Conservation (phyloP, 2,113 vertebrate species). For the Dascyllus trimaculatus region DNA sequence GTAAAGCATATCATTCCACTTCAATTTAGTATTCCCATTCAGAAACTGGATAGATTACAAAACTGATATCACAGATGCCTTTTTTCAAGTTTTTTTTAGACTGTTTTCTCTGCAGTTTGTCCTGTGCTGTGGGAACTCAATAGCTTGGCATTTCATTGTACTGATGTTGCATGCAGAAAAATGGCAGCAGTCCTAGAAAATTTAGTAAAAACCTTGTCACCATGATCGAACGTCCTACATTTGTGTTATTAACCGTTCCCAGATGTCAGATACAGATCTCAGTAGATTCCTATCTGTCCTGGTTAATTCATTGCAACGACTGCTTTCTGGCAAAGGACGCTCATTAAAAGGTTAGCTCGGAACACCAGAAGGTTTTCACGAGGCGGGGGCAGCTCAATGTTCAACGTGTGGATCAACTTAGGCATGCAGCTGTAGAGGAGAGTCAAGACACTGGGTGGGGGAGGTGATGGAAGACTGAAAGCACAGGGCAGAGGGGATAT, state of each 20-base stretch:
- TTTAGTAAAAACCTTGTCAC: no score
- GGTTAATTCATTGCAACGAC: slow-evolving; percentile 7
- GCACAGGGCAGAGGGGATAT: slow-evolving; percentile 17
- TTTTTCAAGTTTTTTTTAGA: neutral
- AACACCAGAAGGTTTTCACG: neutral
- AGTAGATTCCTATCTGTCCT: neutral
- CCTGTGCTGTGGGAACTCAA: no score
- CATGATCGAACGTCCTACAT: neutral
- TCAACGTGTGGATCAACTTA: slow-evolving; percentile 22
- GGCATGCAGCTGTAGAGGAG: slow-evolving; percentile 47
- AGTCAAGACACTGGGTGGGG: slow-evolving; percentile 30
- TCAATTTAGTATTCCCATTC: no score
- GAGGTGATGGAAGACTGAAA: slow-evolving; percentile 16
- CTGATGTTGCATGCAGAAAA: neutral
- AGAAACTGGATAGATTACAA: no score
- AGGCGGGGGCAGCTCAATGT: neutral
- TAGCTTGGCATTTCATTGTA: neutral
- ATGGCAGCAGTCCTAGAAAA: no score
- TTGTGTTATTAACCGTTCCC: neutral
- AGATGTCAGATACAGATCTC: neutral
- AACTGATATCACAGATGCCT: neutral
- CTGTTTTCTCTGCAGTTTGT: no score
- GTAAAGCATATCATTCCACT: neutral
- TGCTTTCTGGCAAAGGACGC: slow-evolving; percentile 22
- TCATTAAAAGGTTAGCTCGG: slow-evolving; percentile 28